Percentiles rank a stretch among this genome's conserved stretches.
Conservation (phyloP, 2,888 invertebrate species). For the Drosophila borborema region DNA sequence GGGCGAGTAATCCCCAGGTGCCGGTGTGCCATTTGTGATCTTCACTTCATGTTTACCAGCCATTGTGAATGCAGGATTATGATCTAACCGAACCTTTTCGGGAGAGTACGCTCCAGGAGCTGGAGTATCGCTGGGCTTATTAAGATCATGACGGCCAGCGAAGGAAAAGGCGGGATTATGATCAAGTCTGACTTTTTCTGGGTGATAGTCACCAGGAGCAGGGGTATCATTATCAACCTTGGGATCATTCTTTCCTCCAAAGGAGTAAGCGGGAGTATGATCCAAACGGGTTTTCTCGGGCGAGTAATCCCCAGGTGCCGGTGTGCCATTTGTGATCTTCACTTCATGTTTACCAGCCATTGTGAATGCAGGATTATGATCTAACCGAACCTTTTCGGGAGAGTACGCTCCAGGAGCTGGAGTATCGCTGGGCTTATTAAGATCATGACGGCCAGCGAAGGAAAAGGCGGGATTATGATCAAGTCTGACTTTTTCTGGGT, state of each 20-base stretch:
- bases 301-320: constrained; percentile 86
- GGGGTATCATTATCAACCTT: constrained; percentile 81
- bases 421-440: constrained; percentile 62
- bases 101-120: constrained; percentile 88
- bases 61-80: constrained; percentile 86
- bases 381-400: constrained; percentile 87
- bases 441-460: constrained; percentile 51
- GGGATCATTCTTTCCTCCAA: constrained; percentile 76
- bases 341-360: constrained; percentile 89
- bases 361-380: constrained; percentile 87
- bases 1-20: constrained; percentile 86
- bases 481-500: constrained; percentile 85
- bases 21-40: constrained; percentile 87
- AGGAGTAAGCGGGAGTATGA: constrained; percentile 87
- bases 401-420: constrained; percentile 87
- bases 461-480: constrained; percentile 69
- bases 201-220: constrained; percentile 86
- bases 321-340: constrained; percentile 88
- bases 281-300: constrained; percentile 87
- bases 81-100: constrained; percentile 85
- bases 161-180: constrained; percentile 89
- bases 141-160: constrained; percentile 88
- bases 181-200: constrained; percentile 86
- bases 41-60: constrained; percentile 86
- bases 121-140: constrained; percentile 88